Base-by-base conservation (phyloP, 2,797 vertebrate species). In the Galago senegalensis region DNA sequence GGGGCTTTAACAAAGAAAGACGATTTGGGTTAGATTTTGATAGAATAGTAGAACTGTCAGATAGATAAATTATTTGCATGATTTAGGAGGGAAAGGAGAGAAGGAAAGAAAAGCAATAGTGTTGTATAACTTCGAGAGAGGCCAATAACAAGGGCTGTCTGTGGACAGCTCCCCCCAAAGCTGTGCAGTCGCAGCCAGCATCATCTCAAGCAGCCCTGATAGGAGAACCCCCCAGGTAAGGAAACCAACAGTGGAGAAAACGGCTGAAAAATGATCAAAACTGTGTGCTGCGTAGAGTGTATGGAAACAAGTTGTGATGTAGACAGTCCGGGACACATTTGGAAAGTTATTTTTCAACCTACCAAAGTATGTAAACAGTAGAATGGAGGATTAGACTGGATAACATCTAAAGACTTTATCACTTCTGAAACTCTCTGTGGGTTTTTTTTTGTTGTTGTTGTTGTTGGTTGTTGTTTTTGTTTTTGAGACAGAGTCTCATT, bases 161-260 rank as follows among this genome's bases (percentile, higher is more conserved):
- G 0, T 14, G 31, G 43, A 82, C 14, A 7, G 17, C 6, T 4
- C 14, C 11, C 72, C 34, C 20, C 43, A 29, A n/a, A 4, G 14
- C 0, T 20, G 2, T 69, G 14, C 14, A 37, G 37, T 23, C 56
- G 56, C 14, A 67, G 56, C 29, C 56, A 46, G 4, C 4, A 23
- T 1, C 18, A 13, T 25, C 72, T 88, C 12, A 49, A 3, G 3
- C 5, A n/a, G 17, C 7, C 2, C 46, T 46, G 16, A 72, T 16
- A 34, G 34, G 20, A 91, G 69, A 75, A 80, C 49, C 65, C 70
- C 34, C 40, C 60, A 34, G 37, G 25, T 29, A 83, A 3, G 86
- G 53, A 87, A 89, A 58, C 31, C 70, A 31, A 82, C 93, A 75
- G n/a, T 12, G 76, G 27, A 91, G 69, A 58, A 21, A 89, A 87